phyloP scores from a whole-genome alignment of 2,113 vertebrate genomes.

The Perccottus glenii region DNA sequence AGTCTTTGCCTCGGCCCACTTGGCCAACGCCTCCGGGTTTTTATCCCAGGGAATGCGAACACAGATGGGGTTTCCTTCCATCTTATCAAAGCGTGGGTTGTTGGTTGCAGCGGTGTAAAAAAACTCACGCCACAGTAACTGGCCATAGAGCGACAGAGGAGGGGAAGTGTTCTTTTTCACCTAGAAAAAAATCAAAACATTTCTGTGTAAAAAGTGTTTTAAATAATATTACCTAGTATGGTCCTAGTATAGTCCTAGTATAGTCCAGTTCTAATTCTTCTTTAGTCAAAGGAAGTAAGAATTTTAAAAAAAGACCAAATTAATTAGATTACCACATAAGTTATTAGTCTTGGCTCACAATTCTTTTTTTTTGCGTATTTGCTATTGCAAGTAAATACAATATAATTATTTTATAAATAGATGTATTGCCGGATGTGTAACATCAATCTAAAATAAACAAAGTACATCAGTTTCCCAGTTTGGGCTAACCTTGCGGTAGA shows the following conservation, averaged over 20 bases:
- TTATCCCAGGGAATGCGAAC: constrained; percentile 82
- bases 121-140: constrained; percentile 81
- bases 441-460: neutral
- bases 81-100: constrained; percentile 82
- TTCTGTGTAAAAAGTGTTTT: too few relatives aligned
- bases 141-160: constrained; percentile 79
- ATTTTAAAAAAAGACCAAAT: too few relatives aligned
- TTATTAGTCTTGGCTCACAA: too few relatives aligned
- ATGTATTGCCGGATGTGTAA: too few relatives aligned
- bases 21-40: constrained; percentile 77
- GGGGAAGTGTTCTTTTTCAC: constrained; percentile 82
- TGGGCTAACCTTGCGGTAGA: constrained; percentile 77
- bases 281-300: too few relatives aligned
- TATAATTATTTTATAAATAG: too few relatives aligned
- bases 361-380: too few relatives aligned
- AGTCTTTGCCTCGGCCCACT: constrained; percentile 81
- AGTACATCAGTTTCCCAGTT: neutral
- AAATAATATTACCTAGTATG: too few relatives aligned
- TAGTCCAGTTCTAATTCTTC: too few relatives aligned
- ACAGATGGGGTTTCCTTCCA: constrained; percentile 82
- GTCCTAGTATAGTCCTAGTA: too few relatives aligned
- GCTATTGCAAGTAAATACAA: too few relatives aligned
- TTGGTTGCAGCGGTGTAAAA: constrained; percentile 80
- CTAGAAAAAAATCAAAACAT: constrained; percentile 30
- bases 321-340: too few relatives aligned